Percentiles rank a stretch among this genome's conserved stretches.
These are phyloP conservation scores for Cassiopea andromeda DNA, from an alignment of 30 jellyfish, hydroid and myxozoan genomes.

Conservation along the genomic window DNA sequence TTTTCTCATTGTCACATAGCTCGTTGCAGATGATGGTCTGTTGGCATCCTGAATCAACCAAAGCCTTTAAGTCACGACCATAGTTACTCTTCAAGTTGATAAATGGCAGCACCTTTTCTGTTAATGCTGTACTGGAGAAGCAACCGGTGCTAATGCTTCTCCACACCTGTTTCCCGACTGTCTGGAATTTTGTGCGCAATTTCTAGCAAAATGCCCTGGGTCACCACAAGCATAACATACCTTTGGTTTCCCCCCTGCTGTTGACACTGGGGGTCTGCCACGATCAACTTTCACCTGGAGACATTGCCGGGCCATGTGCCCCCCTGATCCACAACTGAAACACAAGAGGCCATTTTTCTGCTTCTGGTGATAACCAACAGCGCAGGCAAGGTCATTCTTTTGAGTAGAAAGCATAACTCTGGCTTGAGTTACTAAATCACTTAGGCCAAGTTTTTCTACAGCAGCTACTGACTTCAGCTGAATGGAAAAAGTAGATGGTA, in stretches of 20 bases:
- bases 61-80: background rate
- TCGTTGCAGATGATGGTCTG: background rate
- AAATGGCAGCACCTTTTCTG: background rate
- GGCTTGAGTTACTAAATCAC: background rate
- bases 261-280: slow-evolving; percentile 7
- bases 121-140: background rate
- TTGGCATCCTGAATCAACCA: background rate
- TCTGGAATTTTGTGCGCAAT: background rate
- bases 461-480: background rate
- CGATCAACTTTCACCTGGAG: background rate
- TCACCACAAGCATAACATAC: slow-evolving; percentile 1
- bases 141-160: background rate
- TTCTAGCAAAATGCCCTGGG: slow-evolving; percentile 2
- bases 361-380: background rate
- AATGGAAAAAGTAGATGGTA: background rate
- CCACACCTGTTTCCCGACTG: background rate
- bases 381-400: background rate
- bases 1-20: background rate
- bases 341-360: background rate
- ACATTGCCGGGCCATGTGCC: background rate
- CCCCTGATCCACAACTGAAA: background rate
- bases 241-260: slow-evolving; percentile 20
- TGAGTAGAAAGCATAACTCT: background rate
- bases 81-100: background rate
- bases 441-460: background rate